These are phyloP conservation scores for Theretra japonica DNA, from an alignment of 2,888 invertebrate genomes.

Conservation along the genomic window DNA sequence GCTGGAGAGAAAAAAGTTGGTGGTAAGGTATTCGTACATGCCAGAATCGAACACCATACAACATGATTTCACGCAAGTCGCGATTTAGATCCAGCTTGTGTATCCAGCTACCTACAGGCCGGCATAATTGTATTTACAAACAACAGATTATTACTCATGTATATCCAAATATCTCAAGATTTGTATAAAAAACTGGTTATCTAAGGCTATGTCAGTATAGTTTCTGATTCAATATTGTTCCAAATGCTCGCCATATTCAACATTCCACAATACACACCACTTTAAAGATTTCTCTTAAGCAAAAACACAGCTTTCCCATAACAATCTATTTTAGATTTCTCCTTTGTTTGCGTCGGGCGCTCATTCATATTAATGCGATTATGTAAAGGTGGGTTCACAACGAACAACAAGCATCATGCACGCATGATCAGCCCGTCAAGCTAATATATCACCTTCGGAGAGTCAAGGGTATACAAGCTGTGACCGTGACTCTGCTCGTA, in stretches of 20 bases:
- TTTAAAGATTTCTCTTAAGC: background rate
- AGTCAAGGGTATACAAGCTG: background rate
- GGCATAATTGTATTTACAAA: too few relatives aligned
- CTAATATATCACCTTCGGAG: conserved; percentile 3
- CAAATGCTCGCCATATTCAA: background rate
- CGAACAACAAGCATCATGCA: background rate
- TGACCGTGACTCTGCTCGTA: background rate
- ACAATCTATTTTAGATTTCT: conserved; percentile 21
- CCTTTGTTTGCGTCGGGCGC: conserved; percentile 7
- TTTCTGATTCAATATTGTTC: background rate
- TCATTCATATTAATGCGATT: conserved; percentile 14
- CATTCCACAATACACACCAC: background rate
- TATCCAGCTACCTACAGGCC: too few relatives aligned
- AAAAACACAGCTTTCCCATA: conserved; percentile 6
- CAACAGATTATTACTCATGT: too few relatives aligned
- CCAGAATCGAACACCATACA: too few relatives aligned
- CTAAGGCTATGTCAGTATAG: background rate
- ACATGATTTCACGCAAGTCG: too few relatives aligned
- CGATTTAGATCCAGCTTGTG: too few relatives aligned
- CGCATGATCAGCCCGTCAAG: background rate
- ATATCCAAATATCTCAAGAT: too few relatives aligned
- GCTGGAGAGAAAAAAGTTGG: too few relatives aligned
- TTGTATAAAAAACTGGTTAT: too few relatives aligned
- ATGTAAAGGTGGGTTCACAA: conserved; percentile 15
- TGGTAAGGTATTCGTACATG: too few relatives aligned